These are phyloP conservation scores for Drosophila kanapiae DNA, from an alignment of 1,140 invertebrate species.

Conservation along the genomic window DNA sequence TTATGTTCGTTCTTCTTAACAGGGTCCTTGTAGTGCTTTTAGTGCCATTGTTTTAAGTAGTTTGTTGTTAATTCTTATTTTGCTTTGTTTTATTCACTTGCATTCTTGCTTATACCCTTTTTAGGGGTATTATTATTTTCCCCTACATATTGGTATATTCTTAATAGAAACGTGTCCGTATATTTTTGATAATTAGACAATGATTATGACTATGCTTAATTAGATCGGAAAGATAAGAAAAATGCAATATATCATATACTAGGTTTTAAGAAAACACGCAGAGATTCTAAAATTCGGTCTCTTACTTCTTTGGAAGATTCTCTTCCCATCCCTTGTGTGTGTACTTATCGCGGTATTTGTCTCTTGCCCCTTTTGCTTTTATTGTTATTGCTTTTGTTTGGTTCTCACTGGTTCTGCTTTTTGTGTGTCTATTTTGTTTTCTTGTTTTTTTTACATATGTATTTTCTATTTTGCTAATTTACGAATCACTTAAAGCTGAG, in stretches of 20 bases:
- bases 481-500: slow-evolving; percentile 30
- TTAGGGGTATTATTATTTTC: not conserved
- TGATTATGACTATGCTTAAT: too few species aligned
- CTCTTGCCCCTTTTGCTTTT: slow-evolving; percentile 4
- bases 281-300: not conserved
- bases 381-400: slow-evolving; percentile 43
- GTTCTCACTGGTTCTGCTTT: slow-evolving; percentile 18
- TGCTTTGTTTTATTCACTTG: not conserved
- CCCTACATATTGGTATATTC: too few species aligned
- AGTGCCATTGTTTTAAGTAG: slow-evolving; percentile 21
- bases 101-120: not conserved
- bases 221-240: too few species aligned
- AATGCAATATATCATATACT: too few species aligned
- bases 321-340: not conserved
- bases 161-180: too few species aligned
- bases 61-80: slow-evolving; percentile 10
- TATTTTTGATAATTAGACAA: too few species aligned
- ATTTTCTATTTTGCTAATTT: slow-evolving; percentile 61
- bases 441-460: slow-evolving; percentile 13
- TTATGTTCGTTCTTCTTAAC: not conserved
- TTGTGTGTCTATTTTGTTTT: slow-evolving; percentile 10
- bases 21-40: slow-evolving; percentile 11
- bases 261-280: not conserved
- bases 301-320: not conserved
- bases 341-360: slow-evolving; percentile 1